Conservation (phyloP, 2,888 invertebrate species). For the Epistrophe grossulariae region DNA sequence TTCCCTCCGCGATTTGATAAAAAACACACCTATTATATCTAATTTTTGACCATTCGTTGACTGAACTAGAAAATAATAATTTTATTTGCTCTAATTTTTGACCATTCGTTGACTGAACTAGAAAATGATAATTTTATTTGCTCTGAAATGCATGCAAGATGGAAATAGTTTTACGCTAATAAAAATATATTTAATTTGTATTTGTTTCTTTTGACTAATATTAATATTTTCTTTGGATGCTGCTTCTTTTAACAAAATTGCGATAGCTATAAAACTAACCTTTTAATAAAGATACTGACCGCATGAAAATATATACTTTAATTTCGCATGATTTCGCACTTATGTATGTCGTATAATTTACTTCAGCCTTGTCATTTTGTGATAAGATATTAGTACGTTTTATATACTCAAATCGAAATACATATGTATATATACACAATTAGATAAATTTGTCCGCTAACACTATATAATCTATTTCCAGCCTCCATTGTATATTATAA, state of each 20-base stretch:
- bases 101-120: slow-evolving; percentile 12
- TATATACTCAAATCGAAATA: background rate
- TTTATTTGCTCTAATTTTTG: slow-evolving; percentile 1
- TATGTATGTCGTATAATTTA: slow-evolving; percentile 19
- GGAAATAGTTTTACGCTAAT: background rate
- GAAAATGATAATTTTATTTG: background rate
- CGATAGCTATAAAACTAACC: background rate
- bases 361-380: slow-evolving; percentile 28
- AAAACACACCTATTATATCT: no score
- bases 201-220: background rate
- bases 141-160: slow-evolving; percentile 47
- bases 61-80: background rate
- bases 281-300: slow-evolving; percentile 3
- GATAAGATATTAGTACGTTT: background rate
- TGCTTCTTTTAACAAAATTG: slow-evolving; percentile 29
- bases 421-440: background rate
- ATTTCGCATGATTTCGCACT: slow-evolving; percentile 43
- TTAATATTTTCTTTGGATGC: slow-evolving; percentile 6
- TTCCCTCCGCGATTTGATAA: no score
- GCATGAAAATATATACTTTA: slow-evolving; percentile 35
- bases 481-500: slow-evolving; percentile 88
- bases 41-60: slow-evolving; percentile 3
- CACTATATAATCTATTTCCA: slow-evolving; percentile 74
- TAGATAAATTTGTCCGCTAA: background rate
- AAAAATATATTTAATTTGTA: background rate